Base-by-base conservation (phyloP, 1,140 invertebrate genomes). In the Triops longicaudatus region DNA sequence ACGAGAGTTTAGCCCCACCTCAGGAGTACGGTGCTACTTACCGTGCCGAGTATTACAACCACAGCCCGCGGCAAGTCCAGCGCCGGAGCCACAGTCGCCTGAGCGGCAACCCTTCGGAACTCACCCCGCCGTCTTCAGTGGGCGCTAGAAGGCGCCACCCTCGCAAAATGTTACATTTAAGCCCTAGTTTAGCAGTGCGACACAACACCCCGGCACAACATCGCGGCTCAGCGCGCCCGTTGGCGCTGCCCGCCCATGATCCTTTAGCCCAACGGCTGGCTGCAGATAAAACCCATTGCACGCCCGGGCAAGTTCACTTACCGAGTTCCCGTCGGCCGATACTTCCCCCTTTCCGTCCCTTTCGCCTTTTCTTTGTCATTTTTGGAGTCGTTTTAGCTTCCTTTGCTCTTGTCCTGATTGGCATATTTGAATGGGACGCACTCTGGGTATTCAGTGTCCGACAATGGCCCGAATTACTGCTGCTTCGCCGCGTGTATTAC, bases 401-500 rank as follows among this genome's bases (percentile, higher is more conserved):
- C n/a, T 73, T 83, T 26, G 79, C 80, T 74, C 80, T 81, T 74
- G 74, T 85, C 73, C 74, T 84, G 7, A 79, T 84, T 28, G 73
- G 82, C 44, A 78, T 86, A 7, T 80, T 86, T 76, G 85, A 86
- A 81, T 88, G 89, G 81, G 87, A 90, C 50, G 81, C 90, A 3
- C 88, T 94, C 77, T 88, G 88, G 71, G 86, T 85, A 22, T 63
- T 63, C 22, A 63, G 50, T 22, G 81, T 94, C 72, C 87, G 91
- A n/a, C 89, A 89, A 80, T 88, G 89, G 80, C 93, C 92, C 22
- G 92, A 94, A 85, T 90, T 94, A 84, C 87, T 92, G 31, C 88
- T 90, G 73, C 86, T 94, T 72, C 88, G 90, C 78, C 89, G 90
- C 81, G 90, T 93, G 81, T 93, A 94, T 83, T 95, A 95, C 84